These are phyloP conservation scores for Scaptomyza cyrtandrae DNA, from an alignment of 2,888 invertebrate genomes.

Conservation along the genomic window DNA sequence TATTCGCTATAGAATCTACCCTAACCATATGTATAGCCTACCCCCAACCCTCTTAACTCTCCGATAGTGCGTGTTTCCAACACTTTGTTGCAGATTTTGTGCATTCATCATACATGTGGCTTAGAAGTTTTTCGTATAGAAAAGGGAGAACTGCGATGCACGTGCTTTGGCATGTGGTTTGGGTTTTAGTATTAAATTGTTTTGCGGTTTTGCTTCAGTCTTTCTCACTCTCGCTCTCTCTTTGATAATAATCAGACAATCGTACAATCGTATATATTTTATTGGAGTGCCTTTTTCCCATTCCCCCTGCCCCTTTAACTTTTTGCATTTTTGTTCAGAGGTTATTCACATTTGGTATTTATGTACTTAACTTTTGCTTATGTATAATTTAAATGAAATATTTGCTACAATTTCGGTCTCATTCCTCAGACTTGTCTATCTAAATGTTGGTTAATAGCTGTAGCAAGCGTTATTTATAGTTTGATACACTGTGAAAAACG, in stretches of 20 bases:
- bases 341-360: conserved; percentile 39
- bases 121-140: conserved; percentile 3
- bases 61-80: conserved; percentile 80
- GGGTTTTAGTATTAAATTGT: conserved; percentile 81
- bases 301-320: conserved; percentile 1
- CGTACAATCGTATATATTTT: conserved; percentile 66
- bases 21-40: conserved; percentile 10
- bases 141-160: conserved; percentile 33
- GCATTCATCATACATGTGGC: conserved; percentile 76
- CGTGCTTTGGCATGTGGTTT: conserved; percentile 76
- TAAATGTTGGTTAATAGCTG: conserved; percentile 31
- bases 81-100: conserved; percentile 83
- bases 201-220: conserved; percentile 62
- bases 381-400: conserved; percentile 74
- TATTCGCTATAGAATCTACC: background rate
- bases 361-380: conserved; percentile 45
- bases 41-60: conserved; percentile 19
- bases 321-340: background rate
- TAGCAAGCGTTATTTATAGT: conserved; percentile 3
- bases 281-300: conserved; percentile 53
- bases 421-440: conserved; percentile 56
- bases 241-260: conserved; percentile 74
- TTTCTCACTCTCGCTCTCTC: conserved; percentile 29
- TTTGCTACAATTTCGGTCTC: conserved; percentile 41
- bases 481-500: conserved; percentile 23